Conservation (phyloP, 2,888 invertebrate genomes). For the Dugesia japonica region DNA sequence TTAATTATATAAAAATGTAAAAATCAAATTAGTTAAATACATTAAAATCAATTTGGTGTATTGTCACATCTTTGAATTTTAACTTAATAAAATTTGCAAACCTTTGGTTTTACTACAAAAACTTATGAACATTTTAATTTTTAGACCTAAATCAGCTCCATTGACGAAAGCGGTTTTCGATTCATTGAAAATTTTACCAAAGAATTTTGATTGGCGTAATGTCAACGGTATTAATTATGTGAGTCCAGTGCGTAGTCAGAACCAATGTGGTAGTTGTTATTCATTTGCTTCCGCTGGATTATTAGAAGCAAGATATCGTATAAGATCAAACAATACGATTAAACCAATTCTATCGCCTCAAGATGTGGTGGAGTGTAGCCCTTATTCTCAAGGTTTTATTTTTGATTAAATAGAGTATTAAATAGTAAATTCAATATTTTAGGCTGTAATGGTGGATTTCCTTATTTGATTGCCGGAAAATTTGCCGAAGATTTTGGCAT, state of each 20-base stretch:
- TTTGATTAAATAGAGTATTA: neutral
- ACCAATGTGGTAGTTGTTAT: slow-evolving; percentile 50
- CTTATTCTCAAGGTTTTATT: slow-evolving; percentile 50
- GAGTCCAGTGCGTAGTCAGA: slow-evolving; percentile 45
- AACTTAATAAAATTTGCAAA: too few species aligned
- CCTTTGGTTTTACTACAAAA: too few species aligned
- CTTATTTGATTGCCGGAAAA: slow-evolving; percentile 44
- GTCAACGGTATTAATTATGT: slow-evolving; percentile 42
- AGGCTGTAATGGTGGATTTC: slow-evolving; percentile 47
- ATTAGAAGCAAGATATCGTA: slow-evolving; percentile 49
- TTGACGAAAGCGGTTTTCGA: slow-evolving; percentile 39
- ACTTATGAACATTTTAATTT: too few species aligned
- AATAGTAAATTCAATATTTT: neutral
- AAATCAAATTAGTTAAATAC: too few species aligned
- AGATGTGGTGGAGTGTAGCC: slow-evolving; percentile 50
- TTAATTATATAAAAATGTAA: too few species aligned
- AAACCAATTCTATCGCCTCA: slow-evolving; percentile 48
- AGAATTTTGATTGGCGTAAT: slow-evolving; percentile 38
- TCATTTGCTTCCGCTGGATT: slow-evolving; percentile 50
- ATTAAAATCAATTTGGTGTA: too few species aligned
- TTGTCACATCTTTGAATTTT: too few species aligned
- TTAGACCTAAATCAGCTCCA: slow-evolving; percentile 38
- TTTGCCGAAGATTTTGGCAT: slow-evolving; percentile 49
- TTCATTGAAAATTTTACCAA: slow-evolving; percentile 44
- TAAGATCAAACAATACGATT: slow-evolving; percentile 48